Conservation (phyloP, 1,140 invertebrate genomes). For the Xylocopa sonorina region DNA sequence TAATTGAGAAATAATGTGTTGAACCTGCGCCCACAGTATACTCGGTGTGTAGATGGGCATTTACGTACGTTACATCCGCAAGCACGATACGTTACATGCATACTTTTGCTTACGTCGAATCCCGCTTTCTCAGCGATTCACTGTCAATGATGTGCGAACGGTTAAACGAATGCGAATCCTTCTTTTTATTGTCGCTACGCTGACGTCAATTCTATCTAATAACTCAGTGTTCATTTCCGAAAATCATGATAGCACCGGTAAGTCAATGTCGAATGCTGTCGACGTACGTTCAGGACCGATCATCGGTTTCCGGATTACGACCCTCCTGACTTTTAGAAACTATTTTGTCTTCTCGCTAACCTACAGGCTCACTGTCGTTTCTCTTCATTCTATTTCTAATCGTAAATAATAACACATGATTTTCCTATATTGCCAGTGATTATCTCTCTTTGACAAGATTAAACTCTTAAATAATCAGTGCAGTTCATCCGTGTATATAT, state of each 20-base stretch:
- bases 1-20: conserved; percentile 20
- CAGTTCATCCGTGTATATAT: too few species aligned
- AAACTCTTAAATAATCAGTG: not conserved
- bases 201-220: conserved; percentile 67
- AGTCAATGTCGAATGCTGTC: conserved; percentile 20
- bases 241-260: conserved; percentile 55
- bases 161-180: conserved; percentile 44
- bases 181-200: conserved; percentile 62
- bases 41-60: not conserved
- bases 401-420: too few species aligned
- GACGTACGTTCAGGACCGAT: conserved; percentile 46
- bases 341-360: conserved; percentile 16
- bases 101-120: conserved; percentile 23
- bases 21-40: not conserved
- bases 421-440: too few species aligned
- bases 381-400: too few species aligned
- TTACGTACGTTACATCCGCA: not conserved
- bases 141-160: conserved; percentile 42
- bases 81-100: too few species aligned
- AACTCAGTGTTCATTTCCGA: conserved; percentile 61
- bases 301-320: conserved; percentile 62
- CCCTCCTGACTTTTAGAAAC: conserved; percentile 40
- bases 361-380: too few species aligned
- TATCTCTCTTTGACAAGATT: not conserved
- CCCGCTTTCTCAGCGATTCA: conserved; percentile 44